Base-by-base conservation (phyloP, 2,797 vertebrate species). In the Sebastes minor region DNA sequence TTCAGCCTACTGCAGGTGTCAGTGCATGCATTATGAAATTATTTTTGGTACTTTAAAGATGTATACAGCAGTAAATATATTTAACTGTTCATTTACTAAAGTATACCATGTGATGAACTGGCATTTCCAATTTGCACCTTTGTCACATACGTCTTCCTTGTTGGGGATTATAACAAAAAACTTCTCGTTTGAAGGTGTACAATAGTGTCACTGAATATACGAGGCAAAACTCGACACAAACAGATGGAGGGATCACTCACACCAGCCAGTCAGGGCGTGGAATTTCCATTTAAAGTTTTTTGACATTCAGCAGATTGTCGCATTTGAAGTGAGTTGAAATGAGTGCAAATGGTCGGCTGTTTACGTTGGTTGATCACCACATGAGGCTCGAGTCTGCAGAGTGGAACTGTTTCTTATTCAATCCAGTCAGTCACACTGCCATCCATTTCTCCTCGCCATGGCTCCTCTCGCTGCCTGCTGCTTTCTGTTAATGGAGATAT, bases 401-500 rank as follows among this genome's bases (percentile, higher is more conserved):
- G 68, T 81, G 78, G 71, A 87, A 88, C 79, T n/a, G 57, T 82
- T 90, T 89, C 82, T 87, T 80, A 87, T 89, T 90, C 79, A 84
- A 81, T 89, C 85, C 84, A 82, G 87, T 88, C 77, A 62, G 90
- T 89, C 89, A 89, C 86, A 89, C 76, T 52, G 73, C 77, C 80
- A 70, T 81, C 83, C 46, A 49, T 83, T 78, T 82, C 78, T 80
- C 80, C 74, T 74, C 79, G 59, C 84, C 12, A 4, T 66, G 59
- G 68, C 68, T 88, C 79, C 64, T 25, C 60, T 84, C 23, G 11
- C 76, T 32, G 78, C 90, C 79, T 83, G 85, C 86, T 89, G 83
- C 89, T 89, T 68, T 87, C 89, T 88, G 87, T 79, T 92, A 88
- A 92, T 90, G 84, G 88, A 92, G 89, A 91, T 92, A 88, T 93